Conservation (phyloP, 2,888 invertebrate genomes). For the Epinotia nisella region DNA sequence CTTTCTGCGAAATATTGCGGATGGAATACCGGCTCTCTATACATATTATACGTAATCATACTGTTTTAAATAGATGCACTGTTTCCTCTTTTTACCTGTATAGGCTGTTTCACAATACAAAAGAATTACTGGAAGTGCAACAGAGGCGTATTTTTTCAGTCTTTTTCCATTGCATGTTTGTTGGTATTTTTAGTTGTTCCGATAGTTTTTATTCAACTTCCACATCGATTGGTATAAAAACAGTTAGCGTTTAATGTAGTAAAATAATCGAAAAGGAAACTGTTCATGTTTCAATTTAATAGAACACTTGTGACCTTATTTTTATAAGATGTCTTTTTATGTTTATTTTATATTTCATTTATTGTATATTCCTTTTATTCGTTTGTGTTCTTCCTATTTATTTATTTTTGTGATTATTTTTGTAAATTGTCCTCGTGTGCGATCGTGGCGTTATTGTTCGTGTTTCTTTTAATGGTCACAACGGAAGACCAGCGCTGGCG, state of each 20-base stretch:
- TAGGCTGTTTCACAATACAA: conserved; percentile 40
- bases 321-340: too few species aligned
- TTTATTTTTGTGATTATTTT: too few species aligned
- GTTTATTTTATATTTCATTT: too few species aligned
- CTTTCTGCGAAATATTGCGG: too few species aligned
- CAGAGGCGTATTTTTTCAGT: conserved; percentile 14
- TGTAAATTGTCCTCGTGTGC: too few species aligned
- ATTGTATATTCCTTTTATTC: too few species aligned
- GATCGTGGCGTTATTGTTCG: too few species aligned
- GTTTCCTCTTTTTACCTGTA: conserved; percentile 22
- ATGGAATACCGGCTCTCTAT: too few species aligned
- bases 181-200: conserved; percentile 7
- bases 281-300: background rate
- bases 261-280: background rate
- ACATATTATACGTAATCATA: background rate
- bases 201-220: background rate
- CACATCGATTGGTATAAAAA: background rate
- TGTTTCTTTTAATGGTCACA: too few species aligned
- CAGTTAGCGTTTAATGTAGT: background rate
- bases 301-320: too few species aligned
- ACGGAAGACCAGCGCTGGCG: too few species aligned
- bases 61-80: conserved; percentile 12
- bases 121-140: conserved; percentile 41
- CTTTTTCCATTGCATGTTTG: background rate
- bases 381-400: too few species aligned